Evolutionary conservation across 2,113 vertebrate genomes (phyloP).

Genomic region (Aspiorhynchus laticeps): DNA sequence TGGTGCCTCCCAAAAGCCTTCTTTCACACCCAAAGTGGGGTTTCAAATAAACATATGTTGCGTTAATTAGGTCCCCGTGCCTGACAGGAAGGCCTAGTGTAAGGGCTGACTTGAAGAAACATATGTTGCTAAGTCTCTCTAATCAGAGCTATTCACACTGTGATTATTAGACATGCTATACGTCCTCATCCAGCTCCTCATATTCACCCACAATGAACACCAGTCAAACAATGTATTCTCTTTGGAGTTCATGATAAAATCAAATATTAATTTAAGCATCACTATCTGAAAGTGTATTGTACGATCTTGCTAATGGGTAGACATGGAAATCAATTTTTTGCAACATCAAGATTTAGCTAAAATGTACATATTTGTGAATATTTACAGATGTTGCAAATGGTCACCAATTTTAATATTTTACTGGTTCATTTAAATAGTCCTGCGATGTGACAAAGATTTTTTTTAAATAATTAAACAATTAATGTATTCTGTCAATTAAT

Average conservation of each 20-base stretch:
- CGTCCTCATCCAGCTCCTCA: constrained; percentile 51
- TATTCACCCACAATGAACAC: constrained; percentile 42
- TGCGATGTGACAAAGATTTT: neutral
- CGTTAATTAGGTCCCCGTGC: constrained; percentile 72
- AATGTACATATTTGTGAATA: neutral
- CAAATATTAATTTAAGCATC: neutral
- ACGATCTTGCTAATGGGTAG: neutral
- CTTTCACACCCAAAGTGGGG: constrained; percentile 71
- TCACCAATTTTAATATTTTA: neutral
- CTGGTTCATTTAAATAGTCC: neutral
- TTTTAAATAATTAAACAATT: neutral
- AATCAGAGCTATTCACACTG: constrained; percentile 66
- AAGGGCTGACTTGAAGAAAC: constrained; percentile 49
- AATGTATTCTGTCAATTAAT: neutral
- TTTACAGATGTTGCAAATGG: neutral
- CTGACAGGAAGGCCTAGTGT: constrained; percentile 64
- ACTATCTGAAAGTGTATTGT: neutral
- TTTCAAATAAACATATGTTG: constrained; percentile 80
- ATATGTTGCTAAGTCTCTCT: constrained; percentile 57
- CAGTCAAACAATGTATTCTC: constrained; percentile 42
- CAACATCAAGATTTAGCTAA: neutral
- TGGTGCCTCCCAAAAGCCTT: constrained; percentile 69
- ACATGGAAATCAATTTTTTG: neutral
- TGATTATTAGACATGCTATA: constrained; percentile 56
- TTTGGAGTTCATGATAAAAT: neutral